phyloP scores from a whole-genome alignment of 2,797 vertebrate species.

The Lepilemur ruficaudatus region DNA sequence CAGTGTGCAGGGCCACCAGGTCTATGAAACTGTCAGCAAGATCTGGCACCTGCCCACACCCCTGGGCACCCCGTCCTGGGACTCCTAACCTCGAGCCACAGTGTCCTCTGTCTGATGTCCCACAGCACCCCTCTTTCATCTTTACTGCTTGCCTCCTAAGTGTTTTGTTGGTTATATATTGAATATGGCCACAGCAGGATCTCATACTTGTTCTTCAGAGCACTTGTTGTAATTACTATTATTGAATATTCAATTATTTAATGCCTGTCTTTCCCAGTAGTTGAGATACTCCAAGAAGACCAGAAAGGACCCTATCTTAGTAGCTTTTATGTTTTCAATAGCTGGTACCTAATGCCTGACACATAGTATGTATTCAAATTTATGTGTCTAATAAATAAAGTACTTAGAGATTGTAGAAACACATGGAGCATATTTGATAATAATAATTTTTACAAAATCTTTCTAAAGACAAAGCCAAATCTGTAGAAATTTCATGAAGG shows the following conservation, averaged over 20 bases:
- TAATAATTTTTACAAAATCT: background rate
- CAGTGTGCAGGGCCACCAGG: fast-evolving
- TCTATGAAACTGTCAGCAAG: fast-evolving
- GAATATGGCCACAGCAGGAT: background rate
- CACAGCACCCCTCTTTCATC: background rate
- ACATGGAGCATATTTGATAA: background rate
- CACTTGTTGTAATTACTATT: background rate
- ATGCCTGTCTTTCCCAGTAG: background rate
- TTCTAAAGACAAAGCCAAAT: background rate
- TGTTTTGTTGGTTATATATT: fast-evolving
- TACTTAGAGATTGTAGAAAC: background rate
- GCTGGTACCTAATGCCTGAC: background rate
- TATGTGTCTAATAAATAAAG: background rate
- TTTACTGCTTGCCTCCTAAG: background rate
- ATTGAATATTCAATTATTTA: background rate
- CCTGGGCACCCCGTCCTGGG: fast-evolving
- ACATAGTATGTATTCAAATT: background rate
- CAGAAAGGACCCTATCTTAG: background rate
- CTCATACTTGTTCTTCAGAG: background rate
- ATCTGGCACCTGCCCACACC: fast-evolving
- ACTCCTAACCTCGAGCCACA: background rate
- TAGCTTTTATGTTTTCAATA: background rate
- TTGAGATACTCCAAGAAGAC: too few species aligned
- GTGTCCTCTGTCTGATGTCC: too few species aligned
- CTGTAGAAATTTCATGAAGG: background rate